Evolutionary conservation across 2,113 vertebrate genomes (phyloP).

Genomic region (Pituophis catenifer): DNA sequence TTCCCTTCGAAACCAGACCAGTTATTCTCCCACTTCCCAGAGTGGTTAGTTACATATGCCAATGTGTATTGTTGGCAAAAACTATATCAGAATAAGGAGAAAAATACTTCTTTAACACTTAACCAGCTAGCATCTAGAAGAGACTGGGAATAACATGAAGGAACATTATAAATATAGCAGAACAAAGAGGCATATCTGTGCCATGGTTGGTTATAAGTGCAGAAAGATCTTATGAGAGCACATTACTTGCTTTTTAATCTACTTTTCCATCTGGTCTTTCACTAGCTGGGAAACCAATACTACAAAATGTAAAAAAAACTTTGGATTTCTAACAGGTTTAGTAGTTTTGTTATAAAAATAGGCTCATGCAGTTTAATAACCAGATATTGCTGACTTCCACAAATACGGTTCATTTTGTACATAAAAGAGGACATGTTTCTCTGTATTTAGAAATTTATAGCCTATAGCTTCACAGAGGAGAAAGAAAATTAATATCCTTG

Average conservation of each 20-base stretch:
- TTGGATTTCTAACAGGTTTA: constrained; percentile 52
- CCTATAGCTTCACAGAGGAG: constrained; percentile 39
- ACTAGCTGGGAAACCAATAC: background rate
- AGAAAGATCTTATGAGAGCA: background rate
- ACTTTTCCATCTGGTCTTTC: background rate
- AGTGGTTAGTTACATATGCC: background rate
- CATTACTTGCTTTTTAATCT: background rate
- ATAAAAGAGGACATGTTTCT: constrained; percentile 55
- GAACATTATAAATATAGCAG: background rate
- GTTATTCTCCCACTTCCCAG: background rate
- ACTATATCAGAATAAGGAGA: too few species aligned
- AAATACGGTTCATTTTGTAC: constrained; percentile 54
- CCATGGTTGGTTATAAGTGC: background rate
- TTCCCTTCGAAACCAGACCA: background rate
- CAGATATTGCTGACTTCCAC: constrained; percentile 39
- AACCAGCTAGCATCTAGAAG: too few species aligned
- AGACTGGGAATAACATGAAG: background rate
- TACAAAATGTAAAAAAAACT: constrained; percentile 45
- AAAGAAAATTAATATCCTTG: constrained; percentile 26
- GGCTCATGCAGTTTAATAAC: constrained; percentile 26
- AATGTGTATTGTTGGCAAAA: too few species aligned
- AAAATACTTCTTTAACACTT: too few species aligned
- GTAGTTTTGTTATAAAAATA: constrained; percentile 39
- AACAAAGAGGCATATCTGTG: background rate
- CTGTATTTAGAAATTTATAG: constrained; percentile 35